Conservation (phyloP, 2,113 vertebrate genomes). For the Limnothrissa miodon region DNA sequence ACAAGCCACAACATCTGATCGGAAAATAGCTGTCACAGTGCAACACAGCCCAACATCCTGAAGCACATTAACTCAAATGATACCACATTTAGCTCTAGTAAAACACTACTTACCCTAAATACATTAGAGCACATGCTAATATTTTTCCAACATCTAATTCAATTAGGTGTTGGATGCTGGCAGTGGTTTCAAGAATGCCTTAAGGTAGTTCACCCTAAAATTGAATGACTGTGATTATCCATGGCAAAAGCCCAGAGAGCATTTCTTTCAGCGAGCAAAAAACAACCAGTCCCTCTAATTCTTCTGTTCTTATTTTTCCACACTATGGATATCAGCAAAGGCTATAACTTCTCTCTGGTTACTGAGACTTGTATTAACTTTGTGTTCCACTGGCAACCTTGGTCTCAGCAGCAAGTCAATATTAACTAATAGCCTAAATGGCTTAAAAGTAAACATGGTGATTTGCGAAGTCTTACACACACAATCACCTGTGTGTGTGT, state of each 20-base stretch:
- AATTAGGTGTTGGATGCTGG: neutral
- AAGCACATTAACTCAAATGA: neutral
- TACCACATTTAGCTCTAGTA: neutral
- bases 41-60: neutral
- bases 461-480: neutral
- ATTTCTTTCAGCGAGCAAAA: neutral
- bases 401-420: neutral
- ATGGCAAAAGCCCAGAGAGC: neutral
- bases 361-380: neutral
- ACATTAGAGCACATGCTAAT: neutral
- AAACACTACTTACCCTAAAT: neutral
- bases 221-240: neutral
- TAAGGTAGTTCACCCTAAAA: slow-evolving; percentile 6
- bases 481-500: too few relatives aligned
- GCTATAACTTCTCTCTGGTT: neutral
- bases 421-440: neutral
- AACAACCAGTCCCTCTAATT: neutral
- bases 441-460: neutral
- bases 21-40: neutral
- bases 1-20: neutral
- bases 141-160: neutral
- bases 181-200: neutral
- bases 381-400: neutral
- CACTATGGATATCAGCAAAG: neutral
- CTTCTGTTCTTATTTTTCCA: neutral